Percentiles rank a stretch among this genome's conserved stretches.
Conservation (phyloP, 2,797 vertebrate species). For the Semaprochilodus insignis region DNA sequence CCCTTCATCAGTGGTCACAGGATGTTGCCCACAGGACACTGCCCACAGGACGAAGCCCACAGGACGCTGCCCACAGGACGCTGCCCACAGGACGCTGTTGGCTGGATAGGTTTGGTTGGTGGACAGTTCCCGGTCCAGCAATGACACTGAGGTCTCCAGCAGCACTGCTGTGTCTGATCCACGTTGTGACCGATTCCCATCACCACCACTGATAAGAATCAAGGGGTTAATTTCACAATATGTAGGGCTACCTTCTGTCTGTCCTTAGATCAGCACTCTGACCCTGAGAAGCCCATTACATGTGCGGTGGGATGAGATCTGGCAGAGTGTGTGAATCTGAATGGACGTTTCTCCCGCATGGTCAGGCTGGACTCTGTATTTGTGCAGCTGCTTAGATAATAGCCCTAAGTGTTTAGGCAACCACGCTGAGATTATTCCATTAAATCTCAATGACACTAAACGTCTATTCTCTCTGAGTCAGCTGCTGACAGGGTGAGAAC, state of each 20-base stretch:
- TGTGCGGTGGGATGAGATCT: slow-evolving; percentile 20
- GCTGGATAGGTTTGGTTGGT: too few species aligned
- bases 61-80: too few species aligned
- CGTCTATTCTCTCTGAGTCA: slow-evolving; percentile 6
- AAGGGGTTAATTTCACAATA: too few species aligned
- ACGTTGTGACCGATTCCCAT: too few species aligned
- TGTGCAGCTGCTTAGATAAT: slow-evolving; percentile 64
- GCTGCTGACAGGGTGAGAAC: slow-evolving; percentile 20
- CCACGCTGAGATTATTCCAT: slow-evolving; percentile 44
- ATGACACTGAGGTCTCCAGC: too few species aligned
- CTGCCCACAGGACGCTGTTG: too few species aligned
- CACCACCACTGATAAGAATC: too few species aligned
- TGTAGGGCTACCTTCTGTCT: background rate
- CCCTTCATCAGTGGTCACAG: too few species aligned
- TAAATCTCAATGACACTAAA: slow-evolving; percentile 51
- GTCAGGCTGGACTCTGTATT: slow-evolving; percentile 51
- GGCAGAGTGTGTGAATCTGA: slow-evolving; percentile 38
- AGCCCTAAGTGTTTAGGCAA: slow-evolving; percentile 48
- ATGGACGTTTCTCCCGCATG: slow-evolving; percentile 43
- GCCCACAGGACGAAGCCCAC: too few species aligned
- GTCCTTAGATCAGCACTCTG: background rate
- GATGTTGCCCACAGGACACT: too few species aligned
- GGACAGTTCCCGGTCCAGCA: too few species aligned
- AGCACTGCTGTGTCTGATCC: too few species aligned
- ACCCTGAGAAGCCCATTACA: background rate